Evolutionary conservation across 1,140 invertebrate genomes (phyloP).

Genomic region (Drosophila bocqueti): DNA sequence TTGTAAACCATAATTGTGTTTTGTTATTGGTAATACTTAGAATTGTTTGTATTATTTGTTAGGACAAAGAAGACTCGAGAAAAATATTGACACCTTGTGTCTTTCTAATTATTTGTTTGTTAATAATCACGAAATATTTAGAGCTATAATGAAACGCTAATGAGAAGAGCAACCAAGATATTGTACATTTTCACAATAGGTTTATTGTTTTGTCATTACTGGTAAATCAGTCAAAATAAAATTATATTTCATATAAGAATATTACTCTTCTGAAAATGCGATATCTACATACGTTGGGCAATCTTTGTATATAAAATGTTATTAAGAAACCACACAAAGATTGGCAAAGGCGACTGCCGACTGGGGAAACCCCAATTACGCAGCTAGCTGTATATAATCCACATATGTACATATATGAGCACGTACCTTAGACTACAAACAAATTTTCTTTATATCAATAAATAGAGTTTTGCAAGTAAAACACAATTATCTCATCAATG

Average conservation of each 20-base stretch:
- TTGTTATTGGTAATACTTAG: neutral
- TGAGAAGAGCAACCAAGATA: neutral
- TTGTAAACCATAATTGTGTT: neutral
- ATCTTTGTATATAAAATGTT: neutral
- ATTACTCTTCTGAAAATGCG: neutral
- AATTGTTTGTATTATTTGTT: neutral
- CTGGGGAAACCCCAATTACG: constrained; percentile 2
- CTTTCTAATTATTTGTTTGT: neutral
- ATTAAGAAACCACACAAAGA: neutral
- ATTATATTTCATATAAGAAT: neutral
- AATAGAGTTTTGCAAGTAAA: neutral
- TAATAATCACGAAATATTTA: constrained; percentile 3
- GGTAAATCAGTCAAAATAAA: neutral
- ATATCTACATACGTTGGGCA: neutral
- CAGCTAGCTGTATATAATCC: neutral
- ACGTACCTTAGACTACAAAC: neutral
- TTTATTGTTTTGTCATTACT: neutral
- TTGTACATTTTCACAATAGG: neutral
- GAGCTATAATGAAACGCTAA: neutral
- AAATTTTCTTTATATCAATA: neutral
- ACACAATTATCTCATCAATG: neutral
- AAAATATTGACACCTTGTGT: constrained; percentile 14
- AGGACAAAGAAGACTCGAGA: neutral
- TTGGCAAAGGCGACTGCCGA: neutral
- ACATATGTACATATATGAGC: too few relatives aligned